Percentiles rank a stretch among this genome's conserved stretches.
Conservation (phyloP, 53 echinoderm and acorn worm genomes). For the Temnopleurus reevesii region DNA sequence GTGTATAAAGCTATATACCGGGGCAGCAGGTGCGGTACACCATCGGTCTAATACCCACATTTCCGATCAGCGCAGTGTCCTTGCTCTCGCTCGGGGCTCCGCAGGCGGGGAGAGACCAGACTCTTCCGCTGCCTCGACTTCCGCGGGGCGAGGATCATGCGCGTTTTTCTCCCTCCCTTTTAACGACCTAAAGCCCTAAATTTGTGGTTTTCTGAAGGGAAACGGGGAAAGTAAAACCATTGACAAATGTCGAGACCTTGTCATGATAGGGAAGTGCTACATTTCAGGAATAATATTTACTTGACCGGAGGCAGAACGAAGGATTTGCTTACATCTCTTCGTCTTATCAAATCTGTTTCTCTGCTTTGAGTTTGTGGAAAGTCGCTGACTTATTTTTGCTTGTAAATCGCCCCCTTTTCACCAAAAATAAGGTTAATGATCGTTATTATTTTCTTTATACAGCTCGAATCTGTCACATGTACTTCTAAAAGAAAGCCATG, state of each 20-base stretch:
- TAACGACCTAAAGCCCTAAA: neutral
- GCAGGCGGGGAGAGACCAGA: slow-evolving; percentile 11
- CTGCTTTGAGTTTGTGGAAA: neutral
- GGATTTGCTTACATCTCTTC: slow-evolving; percentile 26
- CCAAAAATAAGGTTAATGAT: slow-evolving; percentile 3
- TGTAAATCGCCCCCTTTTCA: slow-evolving; percentile 36
- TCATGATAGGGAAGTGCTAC: slow-evolving; percentile 43
- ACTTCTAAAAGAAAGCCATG: neutral
- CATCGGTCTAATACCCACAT: slow-evolving; percentile 33
- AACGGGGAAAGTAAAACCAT: neutral
- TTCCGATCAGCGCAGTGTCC: slow-evolving; percentile 37
- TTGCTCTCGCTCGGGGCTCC: slow-evolving; percentile 32
- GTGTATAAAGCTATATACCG: no score
- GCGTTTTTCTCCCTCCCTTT: neutral
- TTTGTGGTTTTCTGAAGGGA: neutral
- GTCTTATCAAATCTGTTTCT: neutral
- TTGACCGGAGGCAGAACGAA: slow-evolving; percentile 21
- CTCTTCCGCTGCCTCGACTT: slow-evolving; percentile 26
- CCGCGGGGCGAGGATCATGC: slow-evolving; percentile 11
- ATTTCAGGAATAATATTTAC: slow-evolving; percentile 51
- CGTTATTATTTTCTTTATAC: neutral
- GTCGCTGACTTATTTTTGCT: slow-evolving; percentile 19
- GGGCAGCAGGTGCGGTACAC: slow-evolving; percentile 25
- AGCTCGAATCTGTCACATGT: neutral
- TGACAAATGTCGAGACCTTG: slow-evolving; percentile 49